These are phyloP conservation scores for Dicerorhinus sumatrensis DNA, from an alignment of 2,113 vertebrate genomes.

Conservation along the genomic window DNA sequence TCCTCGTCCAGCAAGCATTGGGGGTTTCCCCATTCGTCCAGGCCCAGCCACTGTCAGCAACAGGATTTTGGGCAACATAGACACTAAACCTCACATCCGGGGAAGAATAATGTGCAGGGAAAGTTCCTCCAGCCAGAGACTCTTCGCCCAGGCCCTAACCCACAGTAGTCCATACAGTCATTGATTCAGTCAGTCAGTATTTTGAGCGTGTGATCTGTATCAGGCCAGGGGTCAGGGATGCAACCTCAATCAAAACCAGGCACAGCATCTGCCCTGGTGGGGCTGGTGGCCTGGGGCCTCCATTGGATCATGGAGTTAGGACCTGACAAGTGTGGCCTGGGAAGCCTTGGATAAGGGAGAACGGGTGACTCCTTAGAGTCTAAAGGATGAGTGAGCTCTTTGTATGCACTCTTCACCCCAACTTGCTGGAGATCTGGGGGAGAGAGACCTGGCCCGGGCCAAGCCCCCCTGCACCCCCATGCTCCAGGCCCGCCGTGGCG, in stretches of 20 bases:
- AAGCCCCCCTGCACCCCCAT: too few species aligned
- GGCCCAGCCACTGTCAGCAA: not conserved
- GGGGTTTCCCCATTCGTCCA: not conserved
- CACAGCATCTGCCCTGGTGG: not conserved
- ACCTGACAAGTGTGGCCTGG: not conserved
- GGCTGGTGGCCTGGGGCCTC: not conserved
- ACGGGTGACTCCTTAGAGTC: not conserved
- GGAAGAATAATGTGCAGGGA: not conserved
- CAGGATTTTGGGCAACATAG: not conserved
- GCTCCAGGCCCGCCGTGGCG: rapidly evolving
- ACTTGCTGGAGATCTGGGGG: not conserved
- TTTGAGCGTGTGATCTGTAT: not conserved
- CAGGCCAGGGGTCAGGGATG: rapidly evolving
- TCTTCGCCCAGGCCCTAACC: not conserved
- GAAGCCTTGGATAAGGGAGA: not conserved
- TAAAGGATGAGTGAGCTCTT: not conserved
- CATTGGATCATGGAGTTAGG: not conserved
- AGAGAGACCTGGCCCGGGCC: not conserved
- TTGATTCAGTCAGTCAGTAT: not conserved
- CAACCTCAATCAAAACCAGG: not conserved
- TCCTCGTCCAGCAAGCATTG: not conserved
- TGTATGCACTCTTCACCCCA: not conserved
- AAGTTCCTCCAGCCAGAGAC: not conserved
- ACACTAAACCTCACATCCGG: not conserved
- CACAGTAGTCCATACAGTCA: not conserved